A percentile compares a stretch with the other conserved stretches of the same genome.
Evolutionary conservation across 2,797 vertebrate species (phyloP).

Genomic region (Microchirus variegatus): DNA sequence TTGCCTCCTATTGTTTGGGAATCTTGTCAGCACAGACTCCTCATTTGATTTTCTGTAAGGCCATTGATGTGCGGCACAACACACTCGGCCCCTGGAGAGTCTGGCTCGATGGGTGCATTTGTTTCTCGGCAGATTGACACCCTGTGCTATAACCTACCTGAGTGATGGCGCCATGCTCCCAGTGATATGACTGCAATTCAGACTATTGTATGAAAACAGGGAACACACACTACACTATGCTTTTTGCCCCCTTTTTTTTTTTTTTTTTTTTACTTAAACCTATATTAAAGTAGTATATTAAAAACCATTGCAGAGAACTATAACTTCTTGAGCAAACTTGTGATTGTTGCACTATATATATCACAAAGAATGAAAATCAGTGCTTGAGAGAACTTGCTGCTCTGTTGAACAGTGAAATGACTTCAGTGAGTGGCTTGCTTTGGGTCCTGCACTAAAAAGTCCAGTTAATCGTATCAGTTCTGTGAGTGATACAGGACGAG

Average conservation of each 20-base stretch:
- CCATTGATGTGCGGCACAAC: slow-evolving; percentile 52
- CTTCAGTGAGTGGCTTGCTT: slow-evolving; percentile 54
- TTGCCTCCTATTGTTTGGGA: slow-evolving; percentile 36
- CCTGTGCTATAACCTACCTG: slow-evolving; percentile 51
- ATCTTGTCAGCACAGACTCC: slow-evolving; percentile 48
- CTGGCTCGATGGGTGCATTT: slow-evolving; percentile 56
- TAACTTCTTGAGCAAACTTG: slow-evolving; percentile 75
- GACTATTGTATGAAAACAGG: slow-evolving; percentile 2
- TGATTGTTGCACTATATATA: slow-evolving; percentile 72
- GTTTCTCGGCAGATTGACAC: slow-evolving; percentile 64
- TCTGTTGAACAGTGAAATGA: slow-evolving; percentile 83
- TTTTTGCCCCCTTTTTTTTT: no score
- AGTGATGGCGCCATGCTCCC: slow-evolving; percentile 45
- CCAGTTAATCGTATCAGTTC: slow-evolving; percentile 67
- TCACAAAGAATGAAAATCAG: slow-evolving; percentile 76
- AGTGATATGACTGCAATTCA: slow-evolving; percentile 49
- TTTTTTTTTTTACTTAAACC: no score
- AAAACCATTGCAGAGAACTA: slow-evolving; percentile 37
- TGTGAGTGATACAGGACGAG: slow-evolving; percentile 39
- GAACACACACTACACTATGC: slow-evolving; percentile 2
- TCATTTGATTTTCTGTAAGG: slow-evolving; percentile 66
- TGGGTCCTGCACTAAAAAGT: slow-evolving; percentile 56
- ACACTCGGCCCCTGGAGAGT: slow-evolving; percentile 54
- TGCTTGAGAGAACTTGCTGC: slow-evolving; percentile 72
- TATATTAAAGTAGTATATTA: slow-evolving; percentile 16